Percentiles rank a stretch among this genome's conserved stretches.
phyloP scores from a whole-genome alignment of 2,888 invertebrate genomes.

The Diarsia brunnea region DNA sequence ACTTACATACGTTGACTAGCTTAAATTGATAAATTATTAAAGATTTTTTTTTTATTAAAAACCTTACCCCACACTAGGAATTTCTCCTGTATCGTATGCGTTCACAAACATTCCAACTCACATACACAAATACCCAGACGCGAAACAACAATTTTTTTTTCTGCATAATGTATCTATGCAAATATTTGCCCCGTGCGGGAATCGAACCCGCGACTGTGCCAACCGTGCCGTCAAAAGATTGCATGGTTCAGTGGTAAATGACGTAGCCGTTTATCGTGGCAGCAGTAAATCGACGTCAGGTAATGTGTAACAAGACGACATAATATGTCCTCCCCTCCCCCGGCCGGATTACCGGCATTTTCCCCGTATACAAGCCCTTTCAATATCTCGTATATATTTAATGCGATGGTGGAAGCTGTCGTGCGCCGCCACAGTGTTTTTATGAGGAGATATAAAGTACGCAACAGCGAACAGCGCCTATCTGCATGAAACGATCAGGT shows the following conservation, averaged over 20 bases:
- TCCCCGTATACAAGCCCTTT: neutral
- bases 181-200: neutral
- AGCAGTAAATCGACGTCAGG: neutral
- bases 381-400: slow-evolving; percentile 6
- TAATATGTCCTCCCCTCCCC: too few species aligned
- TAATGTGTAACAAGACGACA: neutral
- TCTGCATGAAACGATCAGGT: slow-evolving; percentile 58
- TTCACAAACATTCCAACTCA: neutral
- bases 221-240: neutral
- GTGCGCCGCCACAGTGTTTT: slow-evolving; percentile 34
- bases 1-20: too few species aligned
- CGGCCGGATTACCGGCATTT: slow-evolving; percentile 13
- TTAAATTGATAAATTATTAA: too few species aligned
- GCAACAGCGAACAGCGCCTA: slow-evolving; percentile 29
- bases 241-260: neutral
- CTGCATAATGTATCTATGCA: too few species aligned
- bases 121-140: neutral
- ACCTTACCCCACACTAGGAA: neutral
- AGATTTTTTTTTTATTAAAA: neutral
- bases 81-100: too few species aligned
- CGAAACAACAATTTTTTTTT: too few species aligned
- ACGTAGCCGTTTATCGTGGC: neutral
- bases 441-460: slow-evolving; percentile 47
- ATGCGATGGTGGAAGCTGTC: neutral
- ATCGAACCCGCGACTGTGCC: neutral